Base-by-base conservation (phyloP, 2,797 vertebrate species). In the Glyptemys insculpta region DNA sequence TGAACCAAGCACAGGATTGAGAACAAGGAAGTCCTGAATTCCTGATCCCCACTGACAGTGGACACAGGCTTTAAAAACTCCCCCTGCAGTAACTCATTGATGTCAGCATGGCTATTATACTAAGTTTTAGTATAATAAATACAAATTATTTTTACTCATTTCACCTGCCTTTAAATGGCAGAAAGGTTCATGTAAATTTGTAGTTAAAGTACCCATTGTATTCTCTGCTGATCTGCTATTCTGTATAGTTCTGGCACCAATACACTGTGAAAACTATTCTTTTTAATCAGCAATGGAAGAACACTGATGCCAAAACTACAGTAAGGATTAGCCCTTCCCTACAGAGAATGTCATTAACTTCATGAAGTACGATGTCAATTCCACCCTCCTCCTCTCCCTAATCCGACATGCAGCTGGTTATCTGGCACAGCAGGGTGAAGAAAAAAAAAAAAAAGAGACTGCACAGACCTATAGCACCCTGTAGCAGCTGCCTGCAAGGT, bases 251-350 rank as follows among this genome's bases (percentile, higher is more conserved):
- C 27, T 47, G 44, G 74, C 74, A 79, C 8, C n/a, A 89, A n/a
- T 56, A 91, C 83, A 88, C 72, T 79, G 37, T 74, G 74, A 31
- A 90, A 85, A 82, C 54, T 78, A 62, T 8, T 90, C 37, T 21
- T 93, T 87, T 65, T 44, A 92, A 88, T 68, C 82, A 65, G 31
- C 87, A 95, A 80, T 31, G 81, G 81, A 83, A 87, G 15, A 87
- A 72, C 19, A 41, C 68, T 23, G 37, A 12, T 72, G 68, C 68
- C 37, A 78, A 47, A 78, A 49, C 12, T 49, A 47, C 14, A 78
- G 57, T 18, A 95, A 0, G 92, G n/a, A 87, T 59, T 25, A 96
- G 81, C 23, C 12, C 82, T 83, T 94, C 7, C 14, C 8, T 93
- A 52, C 93, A 83, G 74, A 65, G 89, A 49, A 87, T 34, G 85